A percentile compares a stretch with the other conserved stretches of the same genome.
phyloP scores from a whole-genome alignment of 2,888 invertebrate genomes.

The Mystacides longicornis region DNA sequence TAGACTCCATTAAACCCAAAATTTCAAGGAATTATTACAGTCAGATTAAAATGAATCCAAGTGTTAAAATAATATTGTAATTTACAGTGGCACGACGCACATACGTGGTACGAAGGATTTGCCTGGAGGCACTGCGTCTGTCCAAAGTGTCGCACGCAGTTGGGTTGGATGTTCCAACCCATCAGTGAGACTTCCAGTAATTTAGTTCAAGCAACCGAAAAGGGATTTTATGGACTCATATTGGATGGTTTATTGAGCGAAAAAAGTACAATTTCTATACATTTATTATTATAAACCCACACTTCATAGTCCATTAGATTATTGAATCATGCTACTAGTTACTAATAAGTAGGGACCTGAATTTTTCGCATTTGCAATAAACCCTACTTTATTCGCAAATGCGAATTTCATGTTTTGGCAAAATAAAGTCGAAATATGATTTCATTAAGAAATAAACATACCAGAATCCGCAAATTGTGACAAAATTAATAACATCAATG shows the following conservation, averaged over 20 bases:
- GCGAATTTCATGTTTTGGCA: no score
- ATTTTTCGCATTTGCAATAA: no score
- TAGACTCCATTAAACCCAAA: no score
- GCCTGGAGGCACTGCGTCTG: slow-evolving; percentile 57
- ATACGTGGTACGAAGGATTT: slow-evolving; percentile 61
- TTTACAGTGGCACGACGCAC: slow-evolving; percentile 47
- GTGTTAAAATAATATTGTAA: background rate
- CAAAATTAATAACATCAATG: no score
- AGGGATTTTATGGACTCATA: slow-evolving; percentile 43
- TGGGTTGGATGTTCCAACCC: slow-evolving; percentile 56
- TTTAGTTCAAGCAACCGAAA: slow-evolving; percentile 29
- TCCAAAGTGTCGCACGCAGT: slow-evolving; percentile 51
- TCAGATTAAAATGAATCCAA: background rate
- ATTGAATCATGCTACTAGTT: no score
- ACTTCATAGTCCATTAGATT: no score
- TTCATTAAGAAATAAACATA: no score
- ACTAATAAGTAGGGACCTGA: no score
- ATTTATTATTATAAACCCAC: no score
- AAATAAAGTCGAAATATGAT: no score
- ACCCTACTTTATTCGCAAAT: no score
- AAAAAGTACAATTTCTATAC: slow-evolving; percentile 49
- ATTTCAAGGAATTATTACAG: background rate
- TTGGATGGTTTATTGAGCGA: slow-evolving; percentile 43
- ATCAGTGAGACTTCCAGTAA: slow-evolving; percentile 31
- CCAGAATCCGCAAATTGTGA: no score